Conservation (phyloP, 2,888 invertebrate genomes). For the Pachydiplax longipennis region DNA sequence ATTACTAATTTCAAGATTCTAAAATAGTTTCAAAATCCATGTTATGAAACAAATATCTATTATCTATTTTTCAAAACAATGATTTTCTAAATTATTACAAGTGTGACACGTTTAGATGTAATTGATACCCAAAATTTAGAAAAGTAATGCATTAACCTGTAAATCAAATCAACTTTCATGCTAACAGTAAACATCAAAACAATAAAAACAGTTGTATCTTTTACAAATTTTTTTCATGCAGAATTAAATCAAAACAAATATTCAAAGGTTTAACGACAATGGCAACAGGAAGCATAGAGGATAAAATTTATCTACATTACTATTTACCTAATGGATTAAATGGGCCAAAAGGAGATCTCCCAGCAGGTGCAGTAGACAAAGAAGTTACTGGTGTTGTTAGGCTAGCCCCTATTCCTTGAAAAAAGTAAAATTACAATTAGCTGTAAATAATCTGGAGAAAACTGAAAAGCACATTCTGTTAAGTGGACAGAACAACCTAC, state of each 20-base stretch:
- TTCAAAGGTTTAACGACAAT: not conserved
- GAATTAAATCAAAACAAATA: slow-evolving; percentile 3
- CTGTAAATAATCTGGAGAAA: too few species aligned
- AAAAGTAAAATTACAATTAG: not conserved
- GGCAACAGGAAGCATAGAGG: not conserved
- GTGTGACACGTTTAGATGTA: not conserved
- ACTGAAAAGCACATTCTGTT: too few species aligned
- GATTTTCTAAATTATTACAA: not conserved
- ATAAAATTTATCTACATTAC: slow-evolving; percentile 14
- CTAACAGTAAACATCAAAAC: not conserved
- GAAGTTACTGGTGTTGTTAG: not conserved
- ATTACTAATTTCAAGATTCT: not conserved
- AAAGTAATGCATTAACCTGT: not conserved
- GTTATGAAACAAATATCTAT: not conserved
- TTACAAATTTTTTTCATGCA: slow-evolving; percentile 17
- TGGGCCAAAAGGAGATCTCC: slow-evolving; percentile 31
- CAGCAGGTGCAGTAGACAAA: not conserved
- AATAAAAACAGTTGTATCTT: not conserved
- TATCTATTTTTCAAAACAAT: not conserved
- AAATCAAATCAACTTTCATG: slow-evolving; percentile 2
- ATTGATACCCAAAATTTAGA: not conserved
- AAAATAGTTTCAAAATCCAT: not conserved
- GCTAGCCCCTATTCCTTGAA: slow-evolving; percentile 11
- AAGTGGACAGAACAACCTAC: too few species aligned
- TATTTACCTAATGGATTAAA: slow-evolving; percentile 38